Percentiles rank a stretch among this genome's conserved stretches.
Conservation (phyloP, 2,113 vertebrate species). For the Malurus melanocephalus region DNA sequence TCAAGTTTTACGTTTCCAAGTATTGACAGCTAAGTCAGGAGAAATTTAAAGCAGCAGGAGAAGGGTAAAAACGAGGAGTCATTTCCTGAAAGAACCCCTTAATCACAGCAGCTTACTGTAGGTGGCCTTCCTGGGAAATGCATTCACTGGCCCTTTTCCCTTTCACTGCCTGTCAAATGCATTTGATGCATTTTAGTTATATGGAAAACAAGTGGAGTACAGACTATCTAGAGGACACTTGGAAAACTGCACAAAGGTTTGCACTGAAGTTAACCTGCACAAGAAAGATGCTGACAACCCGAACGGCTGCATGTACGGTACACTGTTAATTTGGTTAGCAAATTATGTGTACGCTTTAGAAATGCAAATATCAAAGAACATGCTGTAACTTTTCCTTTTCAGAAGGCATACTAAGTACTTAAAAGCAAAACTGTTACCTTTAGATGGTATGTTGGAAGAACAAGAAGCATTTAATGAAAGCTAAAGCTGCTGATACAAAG, state of each 20-base stretch:
- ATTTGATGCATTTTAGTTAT: neutral
- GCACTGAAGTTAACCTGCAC: neutral
- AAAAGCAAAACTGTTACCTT: neutral
- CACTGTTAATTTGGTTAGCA: neutral
- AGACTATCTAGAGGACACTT: neutral
- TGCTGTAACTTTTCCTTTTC: neutral
- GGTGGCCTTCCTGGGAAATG: neutral
- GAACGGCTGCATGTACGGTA: rapidly evolving
- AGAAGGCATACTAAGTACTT: neutral
- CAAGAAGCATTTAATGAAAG: neutral
- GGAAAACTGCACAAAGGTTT: neutral
- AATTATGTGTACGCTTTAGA: neutral
- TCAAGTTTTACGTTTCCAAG: neutral
- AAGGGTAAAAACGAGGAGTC: too few relatives aligned
- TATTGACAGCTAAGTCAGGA: neutral
- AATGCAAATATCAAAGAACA: neutral
- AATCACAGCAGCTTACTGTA: neutral
- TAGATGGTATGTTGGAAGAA: neutral
- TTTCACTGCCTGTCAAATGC: neutral
- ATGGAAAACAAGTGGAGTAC: neutral
- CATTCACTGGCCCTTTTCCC: neutral
- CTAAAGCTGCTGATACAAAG: neutral
- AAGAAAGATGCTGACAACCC: neutral
- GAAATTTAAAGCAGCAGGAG: neutral
- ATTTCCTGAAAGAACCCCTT: neutral